Evolutionary conservation across 2,113 vertebrate genomes (phyloP).

Genomic region (Psittacula cyanocephala): DNA sequence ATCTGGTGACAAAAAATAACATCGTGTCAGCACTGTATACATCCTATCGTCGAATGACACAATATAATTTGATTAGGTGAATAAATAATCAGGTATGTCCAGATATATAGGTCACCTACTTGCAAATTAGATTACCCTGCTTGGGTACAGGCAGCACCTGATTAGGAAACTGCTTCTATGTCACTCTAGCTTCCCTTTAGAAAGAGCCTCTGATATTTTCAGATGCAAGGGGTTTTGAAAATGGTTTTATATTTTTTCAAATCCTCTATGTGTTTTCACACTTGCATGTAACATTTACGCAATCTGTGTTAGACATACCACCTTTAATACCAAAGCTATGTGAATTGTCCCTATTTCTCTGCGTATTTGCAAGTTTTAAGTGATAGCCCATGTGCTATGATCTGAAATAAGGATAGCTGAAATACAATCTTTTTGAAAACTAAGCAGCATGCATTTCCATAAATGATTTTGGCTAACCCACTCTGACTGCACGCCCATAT

Average conservation of each 20-base stretch:
- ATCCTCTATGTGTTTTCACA: neutral
- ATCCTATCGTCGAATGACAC: neutral
- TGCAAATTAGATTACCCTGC: constrained; percentile 47
- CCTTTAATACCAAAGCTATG: neutral
- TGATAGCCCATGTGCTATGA: neutral
- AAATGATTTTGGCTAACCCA: constrained; percentile 15
- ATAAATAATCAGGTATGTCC: constrained; percentile 58
- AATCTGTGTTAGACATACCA: neutral
- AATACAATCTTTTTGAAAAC: constrained; percentile 48
- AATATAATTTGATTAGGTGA: constrained; percentile 61
- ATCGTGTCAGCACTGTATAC: constrained; percentile 29
- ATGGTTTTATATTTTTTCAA: neutral
- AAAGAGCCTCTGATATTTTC: neutral
- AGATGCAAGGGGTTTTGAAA: neutral
- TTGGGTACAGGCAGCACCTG: constrained; percentile 19
- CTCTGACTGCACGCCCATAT: neutral
- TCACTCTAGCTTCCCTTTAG: neutral
- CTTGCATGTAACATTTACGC: neutral
- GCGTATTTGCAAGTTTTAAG: constrained; percentile 24
- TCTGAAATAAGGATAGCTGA: constrained; percentile 40
- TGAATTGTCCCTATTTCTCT: neutral
- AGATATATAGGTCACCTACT: constrained; percentile 59
- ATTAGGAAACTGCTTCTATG: constrained; percentile 19
- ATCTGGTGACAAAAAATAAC: constrained; percentile 55
- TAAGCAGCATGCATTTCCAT: constrained; percentile 47